A percentile compares a stretch with the other conserved stretches of the same genome.
Evolutionary conservation across 2,888 invertebrate species (phyloP).

Genomic region (Spodoptera picta): DNA sequence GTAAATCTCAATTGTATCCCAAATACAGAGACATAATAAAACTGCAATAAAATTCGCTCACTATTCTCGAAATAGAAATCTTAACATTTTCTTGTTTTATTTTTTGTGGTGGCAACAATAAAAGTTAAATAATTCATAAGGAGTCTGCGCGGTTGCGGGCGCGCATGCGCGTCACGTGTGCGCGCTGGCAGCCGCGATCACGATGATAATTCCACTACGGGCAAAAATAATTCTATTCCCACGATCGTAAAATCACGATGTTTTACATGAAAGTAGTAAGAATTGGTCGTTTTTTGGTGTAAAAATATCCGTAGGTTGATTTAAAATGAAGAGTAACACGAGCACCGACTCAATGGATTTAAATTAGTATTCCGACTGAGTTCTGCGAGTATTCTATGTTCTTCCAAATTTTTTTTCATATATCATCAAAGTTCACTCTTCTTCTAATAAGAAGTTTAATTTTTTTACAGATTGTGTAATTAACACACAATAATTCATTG

Average conservation of each 20-base stretch:
- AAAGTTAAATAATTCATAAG: conserved; percentile 88
- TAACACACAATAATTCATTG: no score
- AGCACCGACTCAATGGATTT: neutral
- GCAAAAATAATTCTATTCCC: conserved; percentile 83
- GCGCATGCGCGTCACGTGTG: conserved; percentile 82
- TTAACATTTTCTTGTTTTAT: conserved; percentile 67
- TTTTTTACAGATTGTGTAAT: no score
- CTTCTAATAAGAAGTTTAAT: no score
- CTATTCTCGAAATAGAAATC: conserved; percentile 85
- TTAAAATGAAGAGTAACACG: conserved; percentile 2
- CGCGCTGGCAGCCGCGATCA: conserved; percentile 69
- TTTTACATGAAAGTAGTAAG: conserved; percentile 68
- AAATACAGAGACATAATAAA: conserved; percentile 82
- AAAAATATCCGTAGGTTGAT: conserved; percentile 16
- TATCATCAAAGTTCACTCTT: no score
- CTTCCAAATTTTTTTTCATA: no score
- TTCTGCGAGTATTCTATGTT: no score
- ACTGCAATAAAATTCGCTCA: conserved; percentile 77
- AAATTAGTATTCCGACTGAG: conserved; percentile 2
- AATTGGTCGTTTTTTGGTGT: conserved; percentile 30
- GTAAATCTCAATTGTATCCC: conserved; percentile 75
- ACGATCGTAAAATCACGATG: conserved; percentile 83
- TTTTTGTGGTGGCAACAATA: conserved; percentile 84
- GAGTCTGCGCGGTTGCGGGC: conserved; percentile 61
- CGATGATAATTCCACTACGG: conserved; percentile 74